phyloP scores from a whole-genome alignment of 2,888 invertebrate genomes.

The Meteorus colon region DNA sequence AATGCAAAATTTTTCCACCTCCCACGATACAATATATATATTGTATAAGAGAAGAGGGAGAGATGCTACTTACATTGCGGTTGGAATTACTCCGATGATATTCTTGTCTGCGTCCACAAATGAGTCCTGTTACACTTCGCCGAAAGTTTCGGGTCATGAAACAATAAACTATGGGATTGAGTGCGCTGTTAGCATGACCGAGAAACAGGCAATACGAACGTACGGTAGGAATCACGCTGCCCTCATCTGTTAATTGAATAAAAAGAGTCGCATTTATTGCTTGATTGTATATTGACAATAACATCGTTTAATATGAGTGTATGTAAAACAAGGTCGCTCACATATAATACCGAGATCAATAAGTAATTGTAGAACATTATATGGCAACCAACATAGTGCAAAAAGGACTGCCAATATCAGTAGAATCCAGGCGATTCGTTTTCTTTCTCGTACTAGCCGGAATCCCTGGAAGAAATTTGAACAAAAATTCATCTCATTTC shows the following conservation, averaged over 20 bases:
- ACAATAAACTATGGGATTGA: slow-evolving; percentile 86
- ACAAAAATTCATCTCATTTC: background rate
- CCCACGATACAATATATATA: no score
- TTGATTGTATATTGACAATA: background rate
- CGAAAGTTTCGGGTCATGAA: slow-evolving; percentile 84
- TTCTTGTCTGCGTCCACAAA: slow-evolving; percentile 66
- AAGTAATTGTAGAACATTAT: slow-evolving; percentile 81
- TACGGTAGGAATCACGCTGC: slow-evolving; percentile 69
- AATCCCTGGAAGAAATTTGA: slow-evolving; percentile 73
- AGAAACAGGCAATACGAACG: slow-evolving; percentile 81
- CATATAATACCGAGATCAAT: slow-evolving; percentile 77
- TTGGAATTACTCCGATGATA: slow-evolving; percentile 52
- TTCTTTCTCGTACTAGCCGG: slow-evolving; percentile 81
- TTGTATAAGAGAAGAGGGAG: background rate
- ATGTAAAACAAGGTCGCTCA: slow-evolving; percentile 49
- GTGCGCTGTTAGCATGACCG: slow-evolving; percentile 85
- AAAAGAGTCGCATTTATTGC: background rate
- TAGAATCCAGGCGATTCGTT: slow-evolving; percentile 84
- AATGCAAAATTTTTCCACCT: no score
- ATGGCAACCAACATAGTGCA: slow-evolving; percentile 86
- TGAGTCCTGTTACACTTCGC: slow-evolving; percentile 78
- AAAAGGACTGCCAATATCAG: slow-evolving; percentile 83
- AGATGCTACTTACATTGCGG: slow-evolving; percentile 59
- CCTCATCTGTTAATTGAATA: slow-evolving; percentile 55
- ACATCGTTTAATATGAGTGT: background rate